Percentiles rank a stretch among this genome's conserved stretches.
Conservation (phyloP, 2,888 invertebrate genomes). For the Lasioglossum marginatum region DNA sequence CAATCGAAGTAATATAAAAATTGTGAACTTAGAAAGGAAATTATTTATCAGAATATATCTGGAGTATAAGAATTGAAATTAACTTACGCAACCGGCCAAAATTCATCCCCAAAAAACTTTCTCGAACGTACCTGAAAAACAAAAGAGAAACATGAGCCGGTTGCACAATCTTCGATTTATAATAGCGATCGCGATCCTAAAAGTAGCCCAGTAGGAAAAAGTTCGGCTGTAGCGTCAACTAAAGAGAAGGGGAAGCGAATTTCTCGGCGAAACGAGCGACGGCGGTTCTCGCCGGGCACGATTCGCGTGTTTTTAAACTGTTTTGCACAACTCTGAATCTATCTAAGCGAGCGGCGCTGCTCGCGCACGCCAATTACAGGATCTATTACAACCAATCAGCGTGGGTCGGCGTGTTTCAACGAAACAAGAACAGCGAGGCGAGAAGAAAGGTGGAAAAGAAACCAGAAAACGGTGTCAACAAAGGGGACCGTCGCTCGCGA, state of each 20-base stretch:
- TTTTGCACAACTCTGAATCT: background rate
- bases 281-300: background rate
- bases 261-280: background rate
- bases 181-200: background rate
- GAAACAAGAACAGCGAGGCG: constrained; percentile 9
- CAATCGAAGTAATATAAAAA: background rate
- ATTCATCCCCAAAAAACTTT: background rate
- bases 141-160: background rate
- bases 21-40: background rate
- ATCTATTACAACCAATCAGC: constrained; percentile 26
- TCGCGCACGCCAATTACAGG: constrained; percentile 21
- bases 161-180: background rate
- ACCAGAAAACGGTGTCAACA: constrained; percentile 13
- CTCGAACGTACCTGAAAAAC: constrained; percentile 7
- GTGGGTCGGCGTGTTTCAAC: background rate
- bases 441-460: background rate
- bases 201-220: background rate
- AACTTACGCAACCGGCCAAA: background rate
- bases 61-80: background rate
- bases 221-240: background rate
- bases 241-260: background rate
- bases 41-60: background rate
- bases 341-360: background rate
- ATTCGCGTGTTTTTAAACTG: constrained; percentile 11
- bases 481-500: constrained; percentile 15